Percentiles rank a stretch among this genome's conserved stretches.
phyloP scores from a whole-genome alignment of 2,888 invertebrate species.

The Noctua comes region DNA sequence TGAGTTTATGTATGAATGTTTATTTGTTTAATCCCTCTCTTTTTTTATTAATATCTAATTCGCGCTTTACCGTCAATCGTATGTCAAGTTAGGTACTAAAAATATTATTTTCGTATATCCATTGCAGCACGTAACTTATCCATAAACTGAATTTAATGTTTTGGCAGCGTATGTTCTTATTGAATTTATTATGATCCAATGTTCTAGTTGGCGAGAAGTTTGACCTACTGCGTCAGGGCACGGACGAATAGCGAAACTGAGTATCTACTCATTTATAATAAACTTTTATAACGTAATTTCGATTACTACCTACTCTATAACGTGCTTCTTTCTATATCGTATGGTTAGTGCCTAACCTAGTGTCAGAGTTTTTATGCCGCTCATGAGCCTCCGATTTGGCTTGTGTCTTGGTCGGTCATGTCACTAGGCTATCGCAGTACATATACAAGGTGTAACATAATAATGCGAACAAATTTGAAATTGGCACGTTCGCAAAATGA shows the following conservation, averaged over 20 bases:
- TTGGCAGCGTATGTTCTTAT: neutral
- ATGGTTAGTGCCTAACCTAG: no score
- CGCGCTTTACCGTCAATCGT: neutral
- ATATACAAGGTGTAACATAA: neutral
- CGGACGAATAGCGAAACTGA: conserved; percentile 5
- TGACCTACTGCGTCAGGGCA: conserved; percentile 3
- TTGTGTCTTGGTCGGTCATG: no score
- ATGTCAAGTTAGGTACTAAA: neutral
- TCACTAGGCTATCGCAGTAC: no score
- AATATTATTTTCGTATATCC: neutral
- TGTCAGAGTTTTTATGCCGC: no score
- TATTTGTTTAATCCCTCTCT: neutral
- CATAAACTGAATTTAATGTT: conserved; percentile 1
- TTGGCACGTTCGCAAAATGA: no score
- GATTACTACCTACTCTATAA: neutral
- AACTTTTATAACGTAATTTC: neutral
- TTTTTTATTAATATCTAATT: neutral
- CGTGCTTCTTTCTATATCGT: no score
- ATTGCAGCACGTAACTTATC: neutral
- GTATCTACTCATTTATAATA: neutral
- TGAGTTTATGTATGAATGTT: no score
- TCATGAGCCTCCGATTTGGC: no score
- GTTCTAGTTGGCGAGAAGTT: conserved; percentile 26
- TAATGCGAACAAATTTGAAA: no score
- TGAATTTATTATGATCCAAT: conserved; percentile 34